Evolutionary conservation across 2,888 invertebrate genomes (phyloP).

Genomic region (Tubulanus polymorphus): DNA sequence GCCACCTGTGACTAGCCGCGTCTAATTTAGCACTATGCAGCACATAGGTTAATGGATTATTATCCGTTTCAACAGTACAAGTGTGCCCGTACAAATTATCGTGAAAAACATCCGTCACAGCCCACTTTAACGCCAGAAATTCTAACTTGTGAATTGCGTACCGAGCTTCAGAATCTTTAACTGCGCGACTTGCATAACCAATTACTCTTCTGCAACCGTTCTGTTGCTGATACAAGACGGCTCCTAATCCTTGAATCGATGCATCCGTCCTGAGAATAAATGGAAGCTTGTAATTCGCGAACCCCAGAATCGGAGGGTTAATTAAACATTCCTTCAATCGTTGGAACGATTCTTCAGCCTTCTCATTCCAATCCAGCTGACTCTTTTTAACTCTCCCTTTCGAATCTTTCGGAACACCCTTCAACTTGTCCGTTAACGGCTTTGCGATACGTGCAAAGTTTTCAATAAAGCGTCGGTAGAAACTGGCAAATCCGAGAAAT

Average conservation of each 20-base stretch:
- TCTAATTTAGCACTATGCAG: conserved; percentile 12
- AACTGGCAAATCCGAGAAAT: no score
- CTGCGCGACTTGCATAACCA: not conserved
- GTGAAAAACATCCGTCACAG: not conserved
- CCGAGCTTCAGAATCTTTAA: not conserved
- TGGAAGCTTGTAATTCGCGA: not conserved
- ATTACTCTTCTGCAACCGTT: not conserved
- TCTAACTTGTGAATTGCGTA: not conserved
- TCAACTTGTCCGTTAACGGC: no score
- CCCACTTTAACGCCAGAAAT: not conserved
- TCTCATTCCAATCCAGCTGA: no score
- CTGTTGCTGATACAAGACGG: not conserved
- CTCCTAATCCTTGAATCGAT: not conserved
- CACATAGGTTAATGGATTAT: conserved; percentile 12
- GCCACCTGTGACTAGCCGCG: conserved; percentile 14
- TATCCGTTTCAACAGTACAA: not conserved
- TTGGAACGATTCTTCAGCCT: no score
- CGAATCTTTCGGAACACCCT: no score
- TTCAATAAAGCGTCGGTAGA: no score
- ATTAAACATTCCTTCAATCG: no score
- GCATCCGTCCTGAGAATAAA: not conserved
- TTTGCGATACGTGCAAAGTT: no score
- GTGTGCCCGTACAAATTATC: not conserved
- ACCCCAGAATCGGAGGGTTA: not conserved
- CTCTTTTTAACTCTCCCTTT: no score